These are phyloP conservation scores for Hippocampus mohnikei DNA, from an alignment of 2,113 vertebrate genomes.

Conservation along the genomic window DNA sequence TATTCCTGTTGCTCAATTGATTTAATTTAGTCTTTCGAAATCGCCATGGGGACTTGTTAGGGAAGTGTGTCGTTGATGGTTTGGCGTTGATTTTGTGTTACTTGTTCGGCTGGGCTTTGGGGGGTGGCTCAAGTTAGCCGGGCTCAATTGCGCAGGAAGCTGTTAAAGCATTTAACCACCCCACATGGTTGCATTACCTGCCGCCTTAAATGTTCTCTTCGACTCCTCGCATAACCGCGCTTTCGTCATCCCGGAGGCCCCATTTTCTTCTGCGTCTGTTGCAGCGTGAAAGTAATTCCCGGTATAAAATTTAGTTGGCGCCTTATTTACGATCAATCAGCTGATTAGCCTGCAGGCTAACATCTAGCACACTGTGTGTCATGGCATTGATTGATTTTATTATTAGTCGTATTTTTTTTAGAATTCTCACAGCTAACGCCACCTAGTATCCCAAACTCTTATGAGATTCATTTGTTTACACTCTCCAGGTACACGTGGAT, in stretches of 20 bases:
- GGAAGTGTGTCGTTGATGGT: background rate
- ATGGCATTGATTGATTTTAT: background rate
- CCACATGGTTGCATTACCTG: conserved; percentile 55
- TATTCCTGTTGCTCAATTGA: background rate
- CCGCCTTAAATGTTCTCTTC: background rate
- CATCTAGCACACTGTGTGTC: background rate
- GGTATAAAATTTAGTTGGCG: background rate
- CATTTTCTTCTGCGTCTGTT: background rate
- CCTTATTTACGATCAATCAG: background rate
- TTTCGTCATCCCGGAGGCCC: background rate
- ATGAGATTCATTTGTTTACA: background rate
- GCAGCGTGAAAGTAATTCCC: background rate
- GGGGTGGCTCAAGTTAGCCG: conserved; percentile 29
- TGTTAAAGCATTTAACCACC: conserved; percentile 26
- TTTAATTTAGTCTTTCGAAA: background rate
- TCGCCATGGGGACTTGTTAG: background rate
- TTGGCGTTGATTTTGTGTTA: background rate
- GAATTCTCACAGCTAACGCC: background rate
- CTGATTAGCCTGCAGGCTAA: background rate
- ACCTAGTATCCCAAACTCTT: background rate
- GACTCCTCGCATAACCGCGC: background rate
- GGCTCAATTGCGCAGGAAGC: conserved; percentile 59
- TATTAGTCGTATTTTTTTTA: no score
- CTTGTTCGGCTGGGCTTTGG: background rate
- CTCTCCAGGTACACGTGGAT: background rate